Base-by-base conservation (phyloP, 2,888 invertebrate species). In the Oxycera nigricornis region DNA sequence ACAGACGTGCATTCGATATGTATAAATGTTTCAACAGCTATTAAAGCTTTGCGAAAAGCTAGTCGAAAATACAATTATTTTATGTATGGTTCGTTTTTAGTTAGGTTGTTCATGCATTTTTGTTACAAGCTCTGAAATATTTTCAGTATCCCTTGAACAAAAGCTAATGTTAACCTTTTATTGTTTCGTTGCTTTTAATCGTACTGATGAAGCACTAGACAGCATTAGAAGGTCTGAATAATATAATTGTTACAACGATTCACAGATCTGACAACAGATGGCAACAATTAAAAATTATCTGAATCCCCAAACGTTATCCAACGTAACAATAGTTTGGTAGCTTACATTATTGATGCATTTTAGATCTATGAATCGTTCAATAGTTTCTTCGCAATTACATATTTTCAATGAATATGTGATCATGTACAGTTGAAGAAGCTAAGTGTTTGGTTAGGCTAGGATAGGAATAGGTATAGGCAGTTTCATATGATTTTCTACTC, bases 91-190 rank as follows among this genome's bases (percentile, higher is more conserved):
- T 26, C 57, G 11, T 57, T 26, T 26, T 61, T 31, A 11, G 14
- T 46, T 46, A 7, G n/a, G 11, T 46, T 65, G 65, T 65, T 65
- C 39, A 7, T 65, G 65, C 65, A 65, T 65, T 65, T 65, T 65
- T 41, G 22, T 39, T 24, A 24, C 14, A 22, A 39, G 41, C 30
- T 26, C 26, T n/a, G 2, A 28, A 59, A n/a, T 59, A n/a, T 59
- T 11, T 30, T 26, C 7, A 59, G n/a, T 59, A 30, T n/a, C 4
- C 17, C 11, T 59, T 28, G 30, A 30, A 28, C 30, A 2, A 59
- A 24, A 41, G 41, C 24, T 65, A 24, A 20, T 24, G 24, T 39
- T 30, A 28, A 24, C 22, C n/a, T 26, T 70, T 70, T 70, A 31
- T 31, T 70, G 17, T 41, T n/a, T 24, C 11, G n/a, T 67, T 67